Evolutionary conservation across 2,888 invertebrate species (phyloP), one percentile per base, ranked within the genome.

Genomic region (Tuta absoluta): DNA sequence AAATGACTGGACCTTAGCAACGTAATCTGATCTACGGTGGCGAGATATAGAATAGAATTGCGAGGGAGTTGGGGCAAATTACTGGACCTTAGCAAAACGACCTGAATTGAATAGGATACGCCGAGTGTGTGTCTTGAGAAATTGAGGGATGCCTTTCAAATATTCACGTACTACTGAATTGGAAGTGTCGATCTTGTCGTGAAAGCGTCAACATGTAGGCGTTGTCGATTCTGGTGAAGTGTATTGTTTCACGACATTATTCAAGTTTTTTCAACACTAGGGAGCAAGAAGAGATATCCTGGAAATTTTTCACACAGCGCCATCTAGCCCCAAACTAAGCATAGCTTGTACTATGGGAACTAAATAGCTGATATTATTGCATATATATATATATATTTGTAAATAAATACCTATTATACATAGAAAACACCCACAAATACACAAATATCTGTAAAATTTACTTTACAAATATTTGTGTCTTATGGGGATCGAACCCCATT

Each of bases 31-130:
- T 33, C 33, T 8, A 56, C 33, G 56, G 7, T 45, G 11, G 45
- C 17, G n/a, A 45, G 45, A 45, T 45, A 41, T 14, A n/a, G 45
- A 17, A 45, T 45, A 45, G 28, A 33, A 24, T 24, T 53, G n/a
- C 23, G 28, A 53, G 12, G 24, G n/a, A 49, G n/a, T 17, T 19
- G n/a, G n/a, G 10, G 33, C 17, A 33, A 56, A 33, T 33, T 3
- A 56, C 56, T 33, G 56, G 56, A 56, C 56, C 56, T 56, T 19
- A 51, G n/a, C n/a, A 17, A 21, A 51, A 45, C 45, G 45, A 45
- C 45, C 45, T n/a, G 45, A n/a, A 45, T 45, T 45, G n/a, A 45
- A 56, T n/a, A 24, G 21, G 56, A 28, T 7, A 28, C 21, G 23
- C 21, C 49, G 57, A n/a, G 37, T 41, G 41, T 37, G 59, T 19